Conservation (phyloP, 2,113 vertebrate species). For the Grus americana region DNA sequence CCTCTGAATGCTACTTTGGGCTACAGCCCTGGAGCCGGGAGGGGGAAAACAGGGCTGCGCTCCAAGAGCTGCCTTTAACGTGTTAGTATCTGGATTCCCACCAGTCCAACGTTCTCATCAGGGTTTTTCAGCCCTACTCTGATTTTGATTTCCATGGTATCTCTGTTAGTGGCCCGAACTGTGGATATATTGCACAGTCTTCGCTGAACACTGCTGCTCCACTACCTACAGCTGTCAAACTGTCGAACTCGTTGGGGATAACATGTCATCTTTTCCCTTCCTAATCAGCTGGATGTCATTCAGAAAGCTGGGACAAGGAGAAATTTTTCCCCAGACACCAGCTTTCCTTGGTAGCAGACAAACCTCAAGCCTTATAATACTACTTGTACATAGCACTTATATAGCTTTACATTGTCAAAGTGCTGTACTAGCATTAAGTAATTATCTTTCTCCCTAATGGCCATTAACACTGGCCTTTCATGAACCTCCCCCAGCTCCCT, state of each 20-base stretch:
- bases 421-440: constrained; percentile 26
- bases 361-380: constrained; percentile 25
- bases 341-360: constrained; percentile 37
- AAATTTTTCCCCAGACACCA: constrained; percentile 37
- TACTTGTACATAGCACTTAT: not conserved
- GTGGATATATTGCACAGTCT: not conserved
- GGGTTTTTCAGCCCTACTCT: not conserved
- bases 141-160: not conserved
- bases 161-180: not conserved
- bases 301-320: constrained; percentile 51
- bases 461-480: constrained; percentile 59
- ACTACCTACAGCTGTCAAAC: not conserved
- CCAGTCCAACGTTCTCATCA: not conserved
- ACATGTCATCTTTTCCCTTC: constrained; percentile 1
- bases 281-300: constrained; percentile 53
- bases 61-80: not conserved
- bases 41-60: not conserved
- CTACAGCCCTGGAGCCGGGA: not conserved
- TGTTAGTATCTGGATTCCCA: not conserved
- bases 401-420: constrained; percentile 35
- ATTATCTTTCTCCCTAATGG: constrained; percentile 57
- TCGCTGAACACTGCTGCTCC: not conserved
- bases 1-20: not conserved
- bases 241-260: not conserved
- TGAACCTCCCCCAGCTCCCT: constrained; percentile 22